These are phyloP conservation scores for Melipona quadrifasciata DNA, from an alignment of 1,140 invertebrate genomes.

Conservation along the genomic window DNA sequence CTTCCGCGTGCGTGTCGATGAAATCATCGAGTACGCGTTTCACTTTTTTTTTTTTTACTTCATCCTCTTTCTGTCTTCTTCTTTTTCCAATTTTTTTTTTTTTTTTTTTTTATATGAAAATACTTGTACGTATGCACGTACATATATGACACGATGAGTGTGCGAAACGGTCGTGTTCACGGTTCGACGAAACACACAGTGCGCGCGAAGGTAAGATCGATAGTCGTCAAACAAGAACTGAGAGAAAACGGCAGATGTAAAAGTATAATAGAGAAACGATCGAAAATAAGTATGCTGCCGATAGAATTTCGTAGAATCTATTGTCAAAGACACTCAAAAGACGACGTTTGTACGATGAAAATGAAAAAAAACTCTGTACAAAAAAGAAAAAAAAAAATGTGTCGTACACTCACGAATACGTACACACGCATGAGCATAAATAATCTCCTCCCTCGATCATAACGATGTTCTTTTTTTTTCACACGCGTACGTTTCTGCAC, in stretches of 20 bases:
- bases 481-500: constrained; percentile 11
- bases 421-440: neutral
- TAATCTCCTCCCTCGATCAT: neutral
- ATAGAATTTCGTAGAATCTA: constrained; percentile 4
- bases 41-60: neutral
- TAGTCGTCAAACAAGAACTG: neutral
- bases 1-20: neutral
- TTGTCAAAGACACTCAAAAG: neutral
- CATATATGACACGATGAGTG: neutral
- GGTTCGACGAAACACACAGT: constrained; percentile 14
- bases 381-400: neutral
- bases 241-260: neutral
- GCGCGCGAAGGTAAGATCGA: neutral
- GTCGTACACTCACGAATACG: neutral
- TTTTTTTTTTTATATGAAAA: neutral
- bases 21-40: neutral
- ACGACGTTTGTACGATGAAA: constrained; percentile 16
- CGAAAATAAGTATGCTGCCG: constrained; percentile 1
- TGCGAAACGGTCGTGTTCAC: constrained; percentile 11
- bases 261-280: no score
- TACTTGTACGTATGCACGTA: no score
- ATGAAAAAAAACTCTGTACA: constrained; percentile 23
- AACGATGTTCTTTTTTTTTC: constrained; percentile 24
- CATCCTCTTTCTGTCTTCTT: neutral
- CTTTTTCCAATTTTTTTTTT: neutral